Evolutionary conservation across 2,888 invertebrate genomes (phyloP), one percentile per base, ranked within the genome.

Genomic region (Drosophila melanosoma): DNA sequence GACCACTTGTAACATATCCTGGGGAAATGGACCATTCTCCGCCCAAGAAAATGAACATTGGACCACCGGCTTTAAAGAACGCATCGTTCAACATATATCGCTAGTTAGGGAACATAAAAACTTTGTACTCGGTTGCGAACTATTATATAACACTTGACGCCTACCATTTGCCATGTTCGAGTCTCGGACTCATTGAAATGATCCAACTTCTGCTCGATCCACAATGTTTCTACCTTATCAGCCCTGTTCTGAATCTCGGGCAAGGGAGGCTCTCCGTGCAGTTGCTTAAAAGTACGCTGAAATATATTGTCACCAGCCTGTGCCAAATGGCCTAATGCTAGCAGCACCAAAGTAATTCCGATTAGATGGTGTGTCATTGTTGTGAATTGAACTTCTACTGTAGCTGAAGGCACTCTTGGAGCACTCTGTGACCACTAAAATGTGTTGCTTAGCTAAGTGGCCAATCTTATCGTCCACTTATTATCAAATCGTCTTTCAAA

Each of bases 41-140:
- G 0, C 97, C 97, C 52, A 97, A 93, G 90, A 94, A 94, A 59
- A 96, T 95, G 40, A 96, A 94, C 12, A 96, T 93, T 0, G 96
- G 96, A 1, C 94, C 94, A 4, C 94, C 94, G 1, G 92, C 83
- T 65, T 87, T 65, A 29, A 91, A 93, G 33, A 93, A 93, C 40
- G 94, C 93, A 61, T 92, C 82, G 83, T 94, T 95, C 76, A 94
- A 93, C 91, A 94, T 94, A 83, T 94, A 95, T 26, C 95, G 94
- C 93, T 92, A 17, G 0, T 65, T 51, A 17, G 20, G 23, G 36
- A 0, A 10, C 17, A 23, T 29, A 3, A 20, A 11, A 3, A 17
- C 51, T 20, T 29, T 0, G 3, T 0, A 11, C 7, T 40, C 40
- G 11, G 8, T 26, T 23, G 3, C 0, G 0, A 20, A 8, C 15